A percentile compares a stretch with the other conserved stretches of the same genome.
Evolutionary conservation across 2,113 vertebrate species (phyloP).

Genomic region (Electrona antarctica): DNA sequence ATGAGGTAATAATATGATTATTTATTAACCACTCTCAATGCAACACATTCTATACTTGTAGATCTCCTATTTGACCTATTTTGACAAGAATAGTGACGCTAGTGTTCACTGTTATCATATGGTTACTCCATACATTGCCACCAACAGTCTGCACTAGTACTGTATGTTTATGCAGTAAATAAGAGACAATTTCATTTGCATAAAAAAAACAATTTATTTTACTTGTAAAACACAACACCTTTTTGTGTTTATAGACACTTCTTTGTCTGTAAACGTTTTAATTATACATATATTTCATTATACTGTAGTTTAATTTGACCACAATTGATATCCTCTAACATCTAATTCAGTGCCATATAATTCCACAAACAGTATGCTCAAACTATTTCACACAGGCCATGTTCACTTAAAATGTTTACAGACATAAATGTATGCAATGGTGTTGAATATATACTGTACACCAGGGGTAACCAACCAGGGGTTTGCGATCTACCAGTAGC

Average conservation of each 20-base stretch:
- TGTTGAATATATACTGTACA: conserved; percentile 26
- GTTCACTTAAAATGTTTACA: conserved; percentile 14
- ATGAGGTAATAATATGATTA: too few species aligned
- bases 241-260: not conserved
- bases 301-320: conserved; percentile 5
- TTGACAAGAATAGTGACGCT: not conserved
- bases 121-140: too few species aligned
- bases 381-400: conserved; percentile 6
- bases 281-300: conserved; percentile 43
- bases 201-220: not conserved
- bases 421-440: conserved; percentile 42
- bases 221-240: not conserved
- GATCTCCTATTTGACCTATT: not conserved
- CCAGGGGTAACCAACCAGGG: too few species aligned
- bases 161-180: not conserved
- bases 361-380: not conserved
- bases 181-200: not conserved
- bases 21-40: not conserved
- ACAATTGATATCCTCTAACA: conserved; percentile 26
- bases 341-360: conserved; percentile 55
- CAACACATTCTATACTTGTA: not conserved
- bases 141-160: too few species aligned
- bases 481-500: too few species aligned
- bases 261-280: conserved; percentile 6
- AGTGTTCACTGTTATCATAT: too few species aligned